Percentiles rank a stretch among this genome's conserved stretches.
These are phyloP conservation scores for Pammene aurita DNA, from an alignment of 2,888 invertebrate genomes.

Conservation along the genomic window DNA sequence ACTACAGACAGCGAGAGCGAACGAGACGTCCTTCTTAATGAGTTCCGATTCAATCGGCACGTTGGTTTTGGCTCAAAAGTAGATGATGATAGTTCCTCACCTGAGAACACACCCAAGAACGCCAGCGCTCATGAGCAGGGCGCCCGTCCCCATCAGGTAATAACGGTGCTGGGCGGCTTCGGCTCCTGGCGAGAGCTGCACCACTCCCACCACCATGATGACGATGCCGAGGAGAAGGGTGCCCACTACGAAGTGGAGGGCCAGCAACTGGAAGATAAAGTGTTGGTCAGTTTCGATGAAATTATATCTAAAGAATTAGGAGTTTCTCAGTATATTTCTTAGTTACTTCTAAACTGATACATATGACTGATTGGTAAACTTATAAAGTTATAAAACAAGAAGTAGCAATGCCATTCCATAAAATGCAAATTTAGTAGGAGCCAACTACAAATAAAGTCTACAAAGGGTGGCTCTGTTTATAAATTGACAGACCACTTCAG, in stretches of 20 bases:
- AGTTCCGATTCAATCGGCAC: no score
- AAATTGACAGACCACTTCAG: no score
- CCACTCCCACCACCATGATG: constrained; percentile 88
- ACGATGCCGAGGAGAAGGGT: constrained; percentile 89
- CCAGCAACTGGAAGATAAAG: constrained; percentile 82
- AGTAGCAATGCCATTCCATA: no score
- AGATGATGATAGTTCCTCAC: constrained; percentile 56
- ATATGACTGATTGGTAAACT: no score
- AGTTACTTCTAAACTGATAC: no score
- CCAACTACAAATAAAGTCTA: no score
- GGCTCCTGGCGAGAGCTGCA: constrained; percentile 89
- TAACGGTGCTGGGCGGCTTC: constrained; percentile 90
- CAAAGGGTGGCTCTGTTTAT: no score
- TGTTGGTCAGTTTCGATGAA: neutral
- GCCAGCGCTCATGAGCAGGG: constrained; percentile 85
- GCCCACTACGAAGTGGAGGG: constrained; percentile 89
- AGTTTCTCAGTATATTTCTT: neutral
- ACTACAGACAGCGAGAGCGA: no score
- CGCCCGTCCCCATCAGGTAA: constrained; percentile 87
- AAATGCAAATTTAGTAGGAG: no score
- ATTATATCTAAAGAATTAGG: neutral
- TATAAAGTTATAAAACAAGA: no score
- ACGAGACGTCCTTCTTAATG: no score
- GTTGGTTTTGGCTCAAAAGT: neutral
- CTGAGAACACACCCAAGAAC: constrained; percentile 85